A percentile compares a stretch with the other conserved stretches of the same genome.
These are phyloP conservation scores for Pollenia labialis DNA, from an alignment of 2,888 invertebrate species.

Conservation along the genomic window DNA sequence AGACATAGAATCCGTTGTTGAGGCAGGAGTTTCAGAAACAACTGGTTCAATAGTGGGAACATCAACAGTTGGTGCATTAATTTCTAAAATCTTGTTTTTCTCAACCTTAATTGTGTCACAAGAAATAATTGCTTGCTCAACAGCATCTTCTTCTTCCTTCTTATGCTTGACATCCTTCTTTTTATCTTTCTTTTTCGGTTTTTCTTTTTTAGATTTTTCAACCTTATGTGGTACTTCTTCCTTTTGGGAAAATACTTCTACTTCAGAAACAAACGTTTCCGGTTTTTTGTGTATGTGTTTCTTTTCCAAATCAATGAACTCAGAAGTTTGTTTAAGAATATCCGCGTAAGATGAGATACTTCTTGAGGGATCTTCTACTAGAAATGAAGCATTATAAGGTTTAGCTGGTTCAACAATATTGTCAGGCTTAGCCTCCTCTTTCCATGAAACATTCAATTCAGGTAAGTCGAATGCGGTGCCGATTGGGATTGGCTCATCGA, in stretches of 20 bases:
- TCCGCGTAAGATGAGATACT: slow-evolving; percentile 54
- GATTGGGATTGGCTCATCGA: slow-evolving; percentile 19
- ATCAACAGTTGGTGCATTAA: background rate
- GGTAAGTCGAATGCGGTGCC: slow-evolving; percentile 61
- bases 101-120: background rate
- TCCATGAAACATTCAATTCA: slow-evolving; percentile 64
- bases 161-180: slow-evolving; percentile 53
- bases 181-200: slow-evolving; percentile 54
- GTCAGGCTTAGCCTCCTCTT: slow-evolving; percentile 30
- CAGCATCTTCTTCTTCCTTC: slow-evolving; percentile 29
- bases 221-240: background rate
- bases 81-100: background rate
- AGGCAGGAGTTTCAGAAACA: background rate
- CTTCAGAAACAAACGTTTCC: background rate
- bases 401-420: slow-evolving; percentile 9
- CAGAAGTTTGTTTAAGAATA: slow-evolving; percentile 62
- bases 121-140: background rate
- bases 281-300: slow-evolving; percentile 30
- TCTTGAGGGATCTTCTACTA: background rate
- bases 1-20: slow-evolving; percentile 53
- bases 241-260: background rate
- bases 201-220: slow-evolving; percentile 69
- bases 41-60: background rate
- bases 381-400: background rate
- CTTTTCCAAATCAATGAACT: slow-evolving; percentile 62